A percentile compares a stretch with the other conserved stretches of the same genome.
Evolutionary conservation across 2,797 vertebrate genomes (phyloP).

Genomic region (Clarias platycephalus): DNA sequence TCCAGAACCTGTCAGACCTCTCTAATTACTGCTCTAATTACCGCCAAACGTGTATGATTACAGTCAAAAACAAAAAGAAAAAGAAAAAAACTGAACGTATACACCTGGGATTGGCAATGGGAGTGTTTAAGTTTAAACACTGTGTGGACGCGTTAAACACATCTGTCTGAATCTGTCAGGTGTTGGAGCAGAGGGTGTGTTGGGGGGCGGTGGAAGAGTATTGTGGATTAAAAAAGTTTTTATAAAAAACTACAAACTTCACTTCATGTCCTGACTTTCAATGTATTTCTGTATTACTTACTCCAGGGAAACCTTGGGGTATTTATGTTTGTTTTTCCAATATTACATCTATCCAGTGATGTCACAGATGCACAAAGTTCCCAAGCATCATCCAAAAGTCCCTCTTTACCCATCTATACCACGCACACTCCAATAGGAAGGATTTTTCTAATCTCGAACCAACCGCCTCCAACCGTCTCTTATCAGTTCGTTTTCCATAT

Average conservation of each 20-base stretch:
- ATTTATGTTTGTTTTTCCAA: neutral
- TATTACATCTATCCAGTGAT: conserved; percentile 32
- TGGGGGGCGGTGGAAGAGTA: too few relatives aligned
- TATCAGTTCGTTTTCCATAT: neutral
- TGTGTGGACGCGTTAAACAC: neutral
- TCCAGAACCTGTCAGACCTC: conserved; percentile 39
- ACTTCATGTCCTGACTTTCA: neutral
- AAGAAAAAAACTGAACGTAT: neutral
- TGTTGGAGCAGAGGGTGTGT: neutral
- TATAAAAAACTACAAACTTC: too few relatives aligned
- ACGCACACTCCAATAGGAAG: conserved; percentile 39
- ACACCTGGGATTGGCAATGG: conserved; percentile 19
- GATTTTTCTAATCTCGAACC: neutral
- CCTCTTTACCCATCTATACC: conserved; percentile 29
- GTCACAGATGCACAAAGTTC: conserved; percentile 40
- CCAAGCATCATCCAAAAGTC: conserved; percentile 44
- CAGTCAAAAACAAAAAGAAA: conserved; percentile 17
- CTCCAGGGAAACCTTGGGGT: conserved; percentile 8
- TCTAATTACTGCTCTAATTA: conserved; percentile 52
- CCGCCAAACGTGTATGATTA: conserved; percentile 52
- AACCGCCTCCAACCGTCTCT: conserved; percentile 9
- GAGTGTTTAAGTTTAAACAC: conserved; percentile 34
- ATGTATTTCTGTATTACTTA: neutral
- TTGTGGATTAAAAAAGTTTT: too few relatives aligned
- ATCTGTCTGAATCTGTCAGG: neutral